A percentile compares a stretch with the other conserved stretches of the same genome.
Evolutionary conservation across 1,140 invertebrate genomes (phyloP).

Genomic region (Zaprionus ghesquierei): DNA sequence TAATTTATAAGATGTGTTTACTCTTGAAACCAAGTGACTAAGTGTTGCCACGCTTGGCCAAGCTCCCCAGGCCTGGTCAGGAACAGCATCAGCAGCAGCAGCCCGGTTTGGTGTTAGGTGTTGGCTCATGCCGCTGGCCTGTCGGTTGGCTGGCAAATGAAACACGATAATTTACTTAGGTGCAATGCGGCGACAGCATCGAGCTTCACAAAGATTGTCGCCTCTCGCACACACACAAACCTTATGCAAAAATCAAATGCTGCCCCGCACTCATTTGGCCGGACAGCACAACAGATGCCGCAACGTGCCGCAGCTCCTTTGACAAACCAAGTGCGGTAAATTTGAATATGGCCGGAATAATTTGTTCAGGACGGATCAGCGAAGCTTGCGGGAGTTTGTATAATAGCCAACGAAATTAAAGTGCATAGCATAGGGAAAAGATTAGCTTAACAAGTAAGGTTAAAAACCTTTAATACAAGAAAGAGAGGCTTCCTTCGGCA

Average conservation of each 20-base stretch:
- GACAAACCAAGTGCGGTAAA: neutral
- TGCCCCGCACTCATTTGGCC: conserved; percentile 39
- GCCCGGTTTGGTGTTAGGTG: neutral
- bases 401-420: neutral
- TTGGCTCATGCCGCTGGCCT: neutral
- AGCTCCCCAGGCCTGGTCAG: conserved; percentile 21
- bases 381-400: neutral
- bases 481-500: too few relatives aligned
- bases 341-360: conserved; percentile 35
- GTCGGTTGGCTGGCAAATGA: conserved; percentile 61
- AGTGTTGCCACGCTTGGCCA: conserved; percentile 60
- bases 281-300: conserved; percentile 38
- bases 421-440: neutral
- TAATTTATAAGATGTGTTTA: conserved; percentile 81
- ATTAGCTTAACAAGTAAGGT: too few relatives aligned
- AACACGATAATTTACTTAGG: conserved; percentile 80
- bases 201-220: conserved; percentile 8
- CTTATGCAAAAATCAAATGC: conserved; percentile 56
- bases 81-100: neutral
- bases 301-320: neutral
- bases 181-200: conserved; percentile 46
- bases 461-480: too few relatives aligned
- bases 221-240: conserved; percentile 12
- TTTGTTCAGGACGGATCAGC: neutral
- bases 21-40: conserved; percentile 79